Percentiles rank a stretch among this genome's conserved stretches.
Conservation (phyloP, 2,113 vertebrate genomes). For the Muntiacus muntjak region DNA sequence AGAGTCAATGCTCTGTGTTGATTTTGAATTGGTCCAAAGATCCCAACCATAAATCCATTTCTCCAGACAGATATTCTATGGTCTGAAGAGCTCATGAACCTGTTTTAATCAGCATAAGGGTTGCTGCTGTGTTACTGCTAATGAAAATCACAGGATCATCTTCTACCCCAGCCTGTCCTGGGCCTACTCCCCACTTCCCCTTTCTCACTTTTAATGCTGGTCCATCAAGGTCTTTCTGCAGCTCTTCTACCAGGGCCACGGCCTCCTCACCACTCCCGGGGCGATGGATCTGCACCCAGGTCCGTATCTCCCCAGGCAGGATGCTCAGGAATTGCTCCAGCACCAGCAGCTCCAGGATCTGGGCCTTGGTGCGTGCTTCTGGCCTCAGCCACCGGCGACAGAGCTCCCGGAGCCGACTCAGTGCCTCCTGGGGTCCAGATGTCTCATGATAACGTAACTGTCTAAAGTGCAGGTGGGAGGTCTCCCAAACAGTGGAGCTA, state of each 20-base stretch:
- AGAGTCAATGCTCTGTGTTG: background rate
- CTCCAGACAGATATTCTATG: background rate
- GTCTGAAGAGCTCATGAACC: background rate
- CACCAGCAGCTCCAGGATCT: slow-evolving; percentile 69
- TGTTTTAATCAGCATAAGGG: background rate
- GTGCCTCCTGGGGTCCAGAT: slow-evolving; percentile 58
- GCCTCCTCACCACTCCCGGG: slow-evolving; percentile 66
- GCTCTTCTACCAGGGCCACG: slow-evolving; percentile 60
- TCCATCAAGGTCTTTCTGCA: slow-evolving; percentile 58
- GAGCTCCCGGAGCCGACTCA: slow-evolving; percentile 65
- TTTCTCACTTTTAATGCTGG: slow-evolving; percentile 55
- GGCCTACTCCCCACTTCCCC: background rate
- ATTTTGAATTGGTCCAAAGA: background rate
- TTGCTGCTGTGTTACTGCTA: background rate
- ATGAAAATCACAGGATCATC: background rate
- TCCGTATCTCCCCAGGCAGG: slow-evolving; percentile 54
- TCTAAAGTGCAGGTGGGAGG: slow-evolving; percentile 65
- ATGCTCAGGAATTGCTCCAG: slow-evolving; percentile 72
- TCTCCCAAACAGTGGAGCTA: slow-evolving; percentile 57
- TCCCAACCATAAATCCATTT: background rate
- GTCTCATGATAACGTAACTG: slow-evolving; percentile 60
- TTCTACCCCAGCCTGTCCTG: background rate
- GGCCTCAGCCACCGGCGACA: slow-evolving; percentile 69
- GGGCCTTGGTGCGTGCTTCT: slow-evolving; percentile 66
- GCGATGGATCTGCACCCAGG: slow-evolving; percentile 68